Percentiles rank a stretch among this genome's conserved stretches.
Conservation (phyloP, 2,888 invertebrate species). For the Drosophila meridionalis region DNA sequence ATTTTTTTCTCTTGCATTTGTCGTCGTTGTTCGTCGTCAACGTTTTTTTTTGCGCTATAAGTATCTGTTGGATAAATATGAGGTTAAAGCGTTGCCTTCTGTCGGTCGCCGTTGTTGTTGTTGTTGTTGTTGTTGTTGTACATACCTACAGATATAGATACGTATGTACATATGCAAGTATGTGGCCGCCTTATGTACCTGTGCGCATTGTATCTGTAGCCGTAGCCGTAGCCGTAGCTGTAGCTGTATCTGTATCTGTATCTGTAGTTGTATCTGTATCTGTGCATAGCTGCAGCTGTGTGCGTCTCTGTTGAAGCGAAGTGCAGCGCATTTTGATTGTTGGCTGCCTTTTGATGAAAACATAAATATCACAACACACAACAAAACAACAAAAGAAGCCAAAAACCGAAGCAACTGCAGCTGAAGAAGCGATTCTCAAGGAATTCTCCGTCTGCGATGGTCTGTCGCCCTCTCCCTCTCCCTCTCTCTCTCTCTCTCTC, state of each 20-base stretch:
- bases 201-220: constrained; percentile 31
- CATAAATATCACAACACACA: constrained; percentile 75
- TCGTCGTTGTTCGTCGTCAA: constrained; percentile 66
- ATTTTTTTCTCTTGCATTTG: constrained; percentile 40
- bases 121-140: constrained; percentile 12
- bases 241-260: constrained; percentile 31
- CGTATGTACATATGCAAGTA: constrained; percentile 37
- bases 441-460: constrained; percentile 28
- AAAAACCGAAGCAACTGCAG: constrained; percentile 41
- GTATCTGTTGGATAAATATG: constrained; percentile 84
- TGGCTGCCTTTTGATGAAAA: constrained; percentile 80
- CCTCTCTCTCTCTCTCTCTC: constrained; percentile 18
- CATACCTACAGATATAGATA: constrained; percentile 15
- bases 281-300: constrained; percentile 21
- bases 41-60: constrained; percentile 68
- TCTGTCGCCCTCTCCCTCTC: not conserved
- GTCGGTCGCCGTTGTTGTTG: constrained; percentile 52
- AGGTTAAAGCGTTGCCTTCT: constrained; percentile 84
- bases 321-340: constrained; percentile 81
- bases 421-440: constrained; percentile 49
- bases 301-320: constrained; percentile 54
- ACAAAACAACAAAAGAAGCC: constrained; percentile 42
- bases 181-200: constrained; percentile 62
- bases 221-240: constrained; percentile 25
- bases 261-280: constrained; percentile 30